phyloP scores from a whole-genome alignment of 2,888 invertebrate genomes.

The Aleiodes testaceus region DNA sequence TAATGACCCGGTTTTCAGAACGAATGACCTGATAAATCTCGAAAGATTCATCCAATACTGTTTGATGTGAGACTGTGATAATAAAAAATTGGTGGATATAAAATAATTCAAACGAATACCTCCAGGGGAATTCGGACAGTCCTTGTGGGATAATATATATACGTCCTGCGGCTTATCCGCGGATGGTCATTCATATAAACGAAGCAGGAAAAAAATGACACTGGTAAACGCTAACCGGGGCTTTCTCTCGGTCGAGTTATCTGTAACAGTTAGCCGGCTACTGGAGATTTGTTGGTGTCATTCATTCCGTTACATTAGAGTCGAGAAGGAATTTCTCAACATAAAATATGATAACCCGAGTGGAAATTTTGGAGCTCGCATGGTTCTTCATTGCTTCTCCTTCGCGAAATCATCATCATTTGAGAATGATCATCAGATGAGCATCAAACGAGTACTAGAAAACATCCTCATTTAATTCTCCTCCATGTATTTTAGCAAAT shows the following conservation, averaged over 20 bases:
- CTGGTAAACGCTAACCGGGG: constrained; percentile 54
- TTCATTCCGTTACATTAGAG: constrained; percentile 38
- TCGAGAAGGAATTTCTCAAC: constrained; percentile 25
- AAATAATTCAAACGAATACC: constrained; percentile 73
- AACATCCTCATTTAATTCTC: no score
- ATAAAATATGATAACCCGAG: constrained; percentile 4
- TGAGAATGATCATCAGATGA: no score
- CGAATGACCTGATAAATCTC: background rate
- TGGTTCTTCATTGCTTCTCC: no score
- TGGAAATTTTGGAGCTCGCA: no score
- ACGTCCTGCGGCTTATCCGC: constrained; percentile 67
- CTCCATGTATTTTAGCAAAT: no score
- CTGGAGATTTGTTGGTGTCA: constrained; percentile 65
- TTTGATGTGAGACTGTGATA: constrained; percentile 56
- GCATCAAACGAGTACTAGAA: no score
- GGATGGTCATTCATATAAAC: constrained; percentile 69
- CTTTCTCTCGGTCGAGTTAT: constrained; percentile 55
- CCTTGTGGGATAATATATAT: constrained; percentile 63
- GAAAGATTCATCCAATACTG: constrained; percentile 17
- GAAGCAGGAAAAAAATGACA: constrained; percentile 63
- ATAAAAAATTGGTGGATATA: constrained; percentile 72
- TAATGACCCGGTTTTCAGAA: background rate
- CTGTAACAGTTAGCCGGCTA: constrained; percentile 68
- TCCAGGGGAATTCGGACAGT: constrained; percentile 49
- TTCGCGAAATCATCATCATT: no score